Evolutionary conservation across 2,113 vertebrate species (phyloP), one percentile per base, ranked within the genome.

Genomic region (Tiliqua scincoides): DNA sequence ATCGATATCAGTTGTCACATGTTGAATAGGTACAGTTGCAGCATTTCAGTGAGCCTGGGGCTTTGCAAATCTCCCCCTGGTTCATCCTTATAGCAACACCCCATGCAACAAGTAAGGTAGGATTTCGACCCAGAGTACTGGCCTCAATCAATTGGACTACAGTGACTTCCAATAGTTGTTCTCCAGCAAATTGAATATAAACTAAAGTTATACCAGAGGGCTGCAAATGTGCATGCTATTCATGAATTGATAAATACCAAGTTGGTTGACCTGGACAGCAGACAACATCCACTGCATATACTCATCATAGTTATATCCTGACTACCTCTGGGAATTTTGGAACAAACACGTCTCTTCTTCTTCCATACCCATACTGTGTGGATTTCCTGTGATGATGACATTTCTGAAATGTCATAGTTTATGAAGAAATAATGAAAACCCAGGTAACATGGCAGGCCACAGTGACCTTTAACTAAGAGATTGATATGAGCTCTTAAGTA

Each of bases 321-420:
- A 65, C 59, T 74, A 12, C 78, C 78, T 87, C 2, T 57, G 25
- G 57, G 30, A 85, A 61, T 79, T 81, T n/a, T 67, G 32, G 86
- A 86, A 74, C 70, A 91, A 88, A 88, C 57, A 79, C 79, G 27
- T 91, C 65, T 23, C 79, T 65, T 80, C 88, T 61, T 82, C 37
- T 70, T 90, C 82, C 32, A 21, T 91, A 70, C 73, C 90, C 85
- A 88, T 88, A 59, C 0, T 89, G 87, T 75, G 68, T 59, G 70
- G 52, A 84, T 90, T 94, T 95, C 85, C 87, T 91, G 84, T 86
- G 90, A 75, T 85, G 72, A 88, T 95, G 94, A 95, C 95, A 95
- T 95, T 97, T 96, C 84, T 80, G 89, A 96, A 95, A 96, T 95
- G 94, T 95, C 94, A 94, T 93, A 93, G 95, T 94, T 96, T 95